phyloP scores from a whole-genome alignment of 2,113 vertebrate species.

The Lontra canadensis region DNA sequence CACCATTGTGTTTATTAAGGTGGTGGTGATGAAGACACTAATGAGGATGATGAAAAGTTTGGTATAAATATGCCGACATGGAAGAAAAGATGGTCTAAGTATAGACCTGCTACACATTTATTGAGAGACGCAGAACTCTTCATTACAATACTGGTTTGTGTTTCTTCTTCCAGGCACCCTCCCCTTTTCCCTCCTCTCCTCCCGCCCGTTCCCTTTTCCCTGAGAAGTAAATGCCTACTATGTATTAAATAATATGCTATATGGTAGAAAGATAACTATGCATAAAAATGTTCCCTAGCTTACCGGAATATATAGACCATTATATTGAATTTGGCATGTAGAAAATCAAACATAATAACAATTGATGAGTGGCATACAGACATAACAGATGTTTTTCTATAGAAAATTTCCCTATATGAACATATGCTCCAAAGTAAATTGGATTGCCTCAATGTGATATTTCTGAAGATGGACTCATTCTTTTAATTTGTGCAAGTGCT shows the following conservation, averaged over 20 bases:
- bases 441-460: background rate
- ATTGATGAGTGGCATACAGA: background rate
- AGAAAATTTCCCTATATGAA: background rate
- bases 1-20: background rate
- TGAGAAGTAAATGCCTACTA: background rate
- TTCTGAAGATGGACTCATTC: background rate
- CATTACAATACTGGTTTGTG: background rate
- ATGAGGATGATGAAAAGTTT: background rate
- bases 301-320: background rate
- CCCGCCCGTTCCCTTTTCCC: background rate
- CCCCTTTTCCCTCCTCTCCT: background rate
- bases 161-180: background rate
- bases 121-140: background rate
- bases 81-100: background rate
- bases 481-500: slow-evolving; percentile 34
- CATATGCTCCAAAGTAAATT: background rate
- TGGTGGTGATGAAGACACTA: background rate
- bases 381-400: background rate
- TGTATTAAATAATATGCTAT: background rate
- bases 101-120: background rate
- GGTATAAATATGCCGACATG: background rate
- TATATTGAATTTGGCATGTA: background rate
- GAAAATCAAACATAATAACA: background rate
- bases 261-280: background rate
- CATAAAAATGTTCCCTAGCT: background rate